Percentiles rank a stretch among this genome's conserved stretches.
phyloP scores from a whole-genome alignment of 2,113 vertebrate genomes.

The Chionis minor region DNA sequence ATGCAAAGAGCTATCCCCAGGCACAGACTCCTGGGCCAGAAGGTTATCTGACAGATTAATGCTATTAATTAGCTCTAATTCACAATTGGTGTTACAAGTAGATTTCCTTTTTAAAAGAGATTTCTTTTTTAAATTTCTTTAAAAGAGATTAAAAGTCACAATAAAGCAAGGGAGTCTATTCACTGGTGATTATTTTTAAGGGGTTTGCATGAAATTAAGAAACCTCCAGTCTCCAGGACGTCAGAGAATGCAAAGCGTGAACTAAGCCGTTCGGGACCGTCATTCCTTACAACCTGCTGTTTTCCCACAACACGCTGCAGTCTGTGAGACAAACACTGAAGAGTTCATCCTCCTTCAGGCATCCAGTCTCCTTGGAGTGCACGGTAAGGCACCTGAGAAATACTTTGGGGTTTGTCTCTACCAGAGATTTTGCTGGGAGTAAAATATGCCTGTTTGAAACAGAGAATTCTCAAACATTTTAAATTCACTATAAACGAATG shows the following conservation, averaged over 20 bases:
- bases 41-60: not conserved
- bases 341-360: not conserved
- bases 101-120: not conserved
- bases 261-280: not conserved
- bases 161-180: not conserved
- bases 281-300: not conserved
- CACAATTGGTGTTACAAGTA: fast-evolving
- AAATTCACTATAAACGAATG: not conserved
- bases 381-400: not conserved
- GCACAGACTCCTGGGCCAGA: not conserved
- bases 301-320: not conserved
- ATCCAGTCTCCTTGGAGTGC: not conserved
- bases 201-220: not conserved
- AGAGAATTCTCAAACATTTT: not conserved
- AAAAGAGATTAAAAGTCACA: not conserved
- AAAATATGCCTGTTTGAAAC: not conserved
- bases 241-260: not conserved
- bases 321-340: not conserved
- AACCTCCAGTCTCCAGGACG: not conserved
- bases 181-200: not conserved
- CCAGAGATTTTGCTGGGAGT: not conserved
- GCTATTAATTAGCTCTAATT: not conserved
- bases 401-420: not conserved
- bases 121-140: not conserved
- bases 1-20: not conserved